Percentiles rank a stretch among this genome's conserved stretches.
These are phyloP conservation scores for Drosophila atripex DNA, from an alignment of 2,888 invertebrate genomes.

Conservation along the genomic window DNA sequence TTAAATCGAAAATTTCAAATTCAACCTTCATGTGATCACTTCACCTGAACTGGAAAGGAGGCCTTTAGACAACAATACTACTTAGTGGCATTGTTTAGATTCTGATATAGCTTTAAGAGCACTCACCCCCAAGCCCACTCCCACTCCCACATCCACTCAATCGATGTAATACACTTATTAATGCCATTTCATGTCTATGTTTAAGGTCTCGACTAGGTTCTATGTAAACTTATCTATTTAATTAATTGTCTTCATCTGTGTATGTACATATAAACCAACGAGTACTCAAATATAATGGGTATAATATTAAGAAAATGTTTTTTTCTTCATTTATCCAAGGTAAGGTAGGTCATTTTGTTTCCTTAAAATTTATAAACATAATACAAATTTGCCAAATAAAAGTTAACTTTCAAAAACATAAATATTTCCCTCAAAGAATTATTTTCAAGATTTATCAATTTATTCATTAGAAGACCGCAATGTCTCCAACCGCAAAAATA, in stretches of 20 bases:
- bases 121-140: slow-evolving; percentile 19
- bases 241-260: slow-evolving; percentile 20
- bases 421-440: no score
- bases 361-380: no score
- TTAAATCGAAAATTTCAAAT: not conserved
- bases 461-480: no score
- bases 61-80: slow-evolving; percentile 41
- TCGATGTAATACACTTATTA: slow-evolving; percentile 39
- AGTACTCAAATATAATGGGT: slow-evolving; percentile 37
- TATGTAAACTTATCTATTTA: slow-evolving; percentile 23
- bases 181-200: slow-evolving; percentile 36
- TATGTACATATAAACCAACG: slow-evolving; percentile 8
- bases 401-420: no score
- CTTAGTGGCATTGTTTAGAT: slow-evolving; percentile 52
- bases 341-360: no score
- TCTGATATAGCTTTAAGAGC: slow-evolving; percentile 54
- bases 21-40: slow-evolving; percentile 3
- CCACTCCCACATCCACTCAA: not conserved
- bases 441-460: no score
- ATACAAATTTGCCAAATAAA: no score
- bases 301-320: not conserved
- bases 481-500: no score
- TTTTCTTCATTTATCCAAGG: not conserved
- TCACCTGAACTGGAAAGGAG: slow-evolving; percentile 2
- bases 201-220: slow-evolving; percentile 21